Evolutionary conservation across 1,140 invertebrate genomes (phyloP), one percentile per base, ranked within the genome.

Genomic region (Frieseomelitta varia): DNA sequence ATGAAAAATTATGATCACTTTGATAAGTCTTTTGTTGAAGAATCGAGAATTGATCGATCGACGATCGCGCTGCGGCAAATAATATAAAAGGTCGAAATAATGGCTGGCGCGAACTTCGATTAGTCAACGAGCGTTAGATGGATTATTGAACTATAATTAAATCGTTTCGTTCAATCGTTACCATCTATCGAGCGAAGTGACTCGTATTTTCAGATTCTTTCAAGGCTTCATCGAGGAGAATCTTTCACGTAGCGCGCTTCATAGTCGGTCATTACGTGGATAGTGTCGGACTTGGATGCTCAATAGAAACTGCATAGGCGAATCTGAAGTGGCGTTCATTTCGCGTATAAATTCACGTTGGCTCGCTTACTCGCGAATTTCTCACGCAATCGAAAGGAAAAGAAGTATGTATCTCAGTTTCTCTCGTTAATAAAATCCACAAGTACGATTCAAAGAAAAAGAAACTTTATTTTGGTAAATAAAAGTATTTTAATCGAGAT

Each of bases 51-150:
- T 30, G 24, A 39, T 21, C n/a, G 39, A 39, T 21, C n/a, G 12
- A 34, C 12, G 55, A 75, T 21, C 24, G n/a, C 47, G 56, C 1
- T 34, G 27, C 4, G 34, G 34, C 24, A 39, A 24, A 19, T 21
- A 81, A 19, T 24, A 55, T 11, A 27, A 79, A 88, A 79, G 75
- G 65, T 88, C 71, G 79, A 71, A 84, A 88, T 79, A 71, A 56
- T 6, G 55, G 63, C 53, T 24, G 12, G 19, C 3, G 10, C 34
- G 34, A 83, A 58, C 75, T 88, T 86, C 58, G 65, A 67, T 77
- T 30, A 2, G 27, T 11, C 17, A 24, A 56, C 53, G 8, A 11
- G n/a, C 27, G 53, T 65, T 53, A 27, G 24, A 65, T 27, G 19
- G 53, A 82, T 68, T 67, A 68, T 47, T 10, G 19, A 21, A 2